Evolutionary conservation across 1,140 invertebrate species (phyloP), one percentile per base, ranked within the genome.

Genomic region (silkworm (Bombyx mori)): DNA sequence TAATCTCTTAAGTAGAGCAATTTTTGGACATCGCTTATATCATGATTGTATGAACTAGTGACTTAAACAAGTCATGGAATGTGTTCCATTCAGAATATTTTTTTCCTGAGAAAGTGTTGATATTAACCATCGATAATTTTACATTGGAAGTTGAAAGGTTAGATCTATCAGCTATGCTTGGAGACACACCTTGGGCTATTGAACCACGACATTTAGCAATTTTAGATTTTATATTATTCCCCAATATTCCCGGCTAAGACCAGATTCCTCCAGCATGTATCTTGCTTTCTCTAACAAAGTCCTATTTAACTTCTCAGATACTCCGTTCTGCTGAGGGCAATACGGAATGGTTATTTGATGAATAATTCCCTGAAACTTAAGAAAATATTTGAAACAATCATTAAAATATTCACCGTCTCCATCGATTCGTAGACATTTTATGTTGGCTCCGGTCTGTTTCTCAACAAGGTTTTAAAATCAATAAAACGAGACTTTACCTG

Each of bases 291-390:
- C 79, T 5, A 77, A 58, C 18, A 85, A 10, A 0, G 75, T 70
- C 8, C 83, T 48, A 54, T 88, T 88, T 56, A 69, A 71, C 4
- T 75, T 42, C 54, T 88, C 84, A 2, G 79, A 71, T 22, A 76
- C 52, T 8, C 82, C 82, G 56, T 88, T 88, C 56, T 85, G 75
- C 56, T 88, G 60, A 1, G 82, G 80, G 0, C 74, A 74, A 56
- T 86, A 72, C 6, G 70, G 61, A 48, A 57, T 51, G 12, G 54
- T 62, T 5, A 66, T 71, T 8, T 69, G 62, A 52, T 71, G 62
- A 26, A 60, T 62, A 46, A 71, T 71, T 7, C 69, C 66, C 8
- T 50, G 57, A 51, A 3, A 26, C 62, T 35, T 54, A 48, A 73
- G 44, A 64, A 57, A 66, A 56, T 60, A n/a, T 54, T 42, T 57